Percentiles rank a stretch among this genome's conserved stretches.
Evolutionary conservation across 2,888 invertebrate species (phyloP).

Genomic region (Escarpia spicata): DNA sequence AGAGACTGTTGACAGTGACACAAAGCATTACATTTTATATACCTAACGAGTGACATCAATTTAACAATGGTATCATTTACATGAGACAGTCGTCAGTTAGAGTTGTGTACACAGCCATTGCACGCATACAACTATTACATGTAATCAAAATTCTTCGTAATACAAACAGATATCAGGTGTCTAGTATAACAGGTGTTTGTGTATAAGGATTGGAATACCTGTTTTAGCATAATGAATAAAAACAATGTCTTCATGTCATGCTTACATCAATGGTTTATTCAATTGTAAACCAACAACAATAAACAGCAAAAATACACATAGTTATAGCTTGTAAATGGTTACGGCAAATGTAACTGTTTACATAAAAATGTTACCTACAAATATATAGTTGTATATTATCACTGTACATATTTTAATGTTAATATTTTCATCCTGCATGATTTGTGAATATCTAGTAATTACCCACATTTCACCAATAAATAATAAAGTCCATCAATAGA

Average conservation of each 20-base stretch:
- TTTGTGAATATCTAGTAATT: neutral
- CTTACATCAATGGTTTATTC: constrained; percentile 13
- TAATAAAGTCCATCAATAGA: neutral
- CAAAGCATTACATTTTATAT: too few species aligned
- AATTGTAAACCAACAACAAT: constrained; percentile 4
- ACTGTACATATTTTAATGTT: neutral
- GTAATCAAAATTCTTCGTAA: too few species aligned
- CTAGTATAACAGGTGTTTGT: neutral
- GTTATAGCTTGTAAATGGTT: neutral
- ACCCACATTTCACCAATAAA: neutral
- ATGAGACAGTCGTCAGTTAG: too few species aligned
- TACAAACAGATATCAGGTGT: too few species aligned
- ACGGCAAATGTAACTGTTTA: neutral
- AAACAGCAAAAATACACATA: neutral
- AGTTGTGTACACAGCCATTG: too few species aligned
- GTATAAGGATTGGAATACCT: neutral
- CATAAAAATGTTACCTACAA: neutral
- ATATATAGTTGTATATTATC: constrained; percentile 4
- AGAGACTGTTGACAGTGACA: too few species aligned
- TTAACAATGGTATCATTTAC: too few species aligned
- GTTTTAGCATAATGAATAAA: neutral
- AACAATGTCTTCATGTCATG: neutral
- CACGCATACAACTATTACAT: too few species aligned
- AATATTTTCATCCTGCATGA: constrained; percentile 10
- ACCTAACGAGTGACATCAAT: too few species aligned